Conservation (phyloP, 2,797 vertebrate species). For the Chelon auratus region DNA sequence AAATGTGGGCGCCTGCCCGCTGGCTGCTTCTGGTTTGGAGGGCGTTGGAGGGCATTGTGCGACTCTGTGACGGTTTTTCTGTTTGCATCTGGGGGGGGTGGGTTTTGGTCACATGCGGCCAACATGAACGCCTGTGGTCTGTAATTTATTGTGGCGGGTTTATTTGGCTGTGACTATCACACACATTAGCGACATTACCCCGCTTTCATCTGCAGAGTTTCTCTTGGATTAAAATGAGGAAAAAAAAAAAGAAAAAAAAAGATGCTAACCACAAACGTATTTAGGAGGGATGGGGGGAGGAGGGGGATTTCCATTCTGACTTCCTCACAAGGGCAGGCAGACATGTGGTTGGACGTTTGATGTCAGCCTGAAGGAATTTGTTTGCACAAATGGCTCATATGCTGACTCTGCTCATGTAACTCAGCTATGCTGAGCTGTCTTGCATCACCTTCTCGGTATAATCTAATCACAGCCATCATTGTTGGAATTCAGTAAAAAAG, state of each 20-base stretch:
- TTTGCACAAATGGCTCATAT: constrained; percentile 66
- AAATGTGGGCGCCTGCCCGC: constrained; percentile 59
- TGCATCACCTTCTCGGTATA: constrained; percentile 44
- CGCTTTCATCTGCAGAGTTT: constrained; percentile 78
- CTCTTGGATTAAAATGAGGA: constrained; percentile 66
- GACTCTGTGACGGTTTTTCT: constrained; percentile 65
- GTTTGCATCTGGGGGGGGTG: constrained; percentile 58
- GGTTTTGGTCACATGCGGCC: constrained; percentile 70
- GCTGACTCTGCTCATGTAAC: constrained; percentile 54
- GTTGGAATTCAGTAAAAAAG: constrained; percentile 20
- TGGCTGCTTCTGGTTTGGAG: constrained; percentile 74
- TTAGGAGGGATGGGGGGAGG: constrained; percentile 51
- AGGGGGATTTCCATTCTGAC: constrained; percentile 73
- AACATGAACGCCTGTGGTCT: constrained; percentile 71
- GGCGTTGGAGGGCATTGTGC: constrained; percentile 73
- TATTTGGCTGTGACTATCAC: constrained; percentile 73
- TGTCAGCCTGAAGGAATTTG: constrained; percentile 72
- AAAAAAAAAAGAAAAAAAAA: constrained; percentile 40
- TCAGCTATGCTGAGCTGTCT: constrained; percentile 47
- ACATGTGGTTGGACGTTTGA: constrained; percentile 77
- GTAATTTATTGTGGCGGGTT: constrained; percentile 78
- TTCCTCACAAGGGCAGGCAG: constrained; percentile 68
- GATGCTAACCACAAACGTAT: constrained; percentile 74
- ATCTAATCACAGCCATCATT: constrained; percentile 16
- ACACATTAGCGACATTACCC: constrained; percentile 76